A percentile compares a stretch with the other conserved stretches of the same genome.
Conservation (phyloP, 2,113 vertebrate species). For the Anoura caudifer region DNA sequence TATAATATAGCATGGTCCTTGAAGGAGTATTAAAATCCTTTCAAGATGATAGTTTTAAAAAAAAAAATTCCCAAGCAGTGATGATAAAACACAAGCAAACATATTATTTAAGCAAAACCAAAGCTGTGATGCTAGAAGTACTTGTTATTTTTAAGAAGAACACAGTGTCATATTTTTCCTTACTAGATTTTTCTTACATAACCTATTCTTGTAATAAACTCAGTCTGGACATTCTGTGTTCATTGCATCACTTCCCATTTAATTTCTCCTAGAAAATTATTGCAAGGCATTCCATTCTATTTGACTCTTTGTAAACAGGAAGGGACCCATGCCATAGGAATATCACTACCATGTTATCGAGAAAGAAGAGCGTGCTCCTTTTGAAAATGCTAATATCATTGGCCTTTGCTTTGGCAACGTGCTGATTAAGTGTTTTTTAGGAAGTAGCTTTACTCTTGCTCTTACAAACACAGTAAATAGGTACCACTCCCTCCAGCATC, state of each 20-base stretch:
- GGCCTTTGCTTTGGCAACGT: neutral
- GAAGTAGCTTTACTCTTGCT: neutral
- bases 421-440: neutral
- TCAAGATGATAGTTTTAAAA: constrained; percentile 7
- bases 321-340: neutral
- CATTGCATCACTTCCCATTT: neutral
- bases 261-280: neutral
- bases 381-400: neutral
- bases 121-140: neutral
- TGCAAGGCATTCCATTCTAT: neutral
- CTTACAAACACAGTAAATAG: neutral
- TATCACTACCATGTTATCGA: neutral
- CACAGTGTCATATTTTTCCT: constrained; percentile 35
- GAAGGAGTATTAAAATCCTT: neutral
- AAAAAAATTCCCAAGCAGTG: neutral
- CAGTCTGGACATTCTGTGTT: neutral
- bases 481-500: neutral
- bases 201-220: neutral
- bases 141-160: constrained; percentile 48
- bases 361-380: neutral
- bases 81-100: neutral
- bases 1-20: neutral
- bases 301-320: neutral
- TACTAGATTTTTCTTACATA: neutral
- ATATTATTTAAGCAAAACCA: constrained; percentile 13